Evolutionary conservation across 2,797 vertebrate species (phyloP).

Genomic region (Carcharodon carcharias): DNA sequence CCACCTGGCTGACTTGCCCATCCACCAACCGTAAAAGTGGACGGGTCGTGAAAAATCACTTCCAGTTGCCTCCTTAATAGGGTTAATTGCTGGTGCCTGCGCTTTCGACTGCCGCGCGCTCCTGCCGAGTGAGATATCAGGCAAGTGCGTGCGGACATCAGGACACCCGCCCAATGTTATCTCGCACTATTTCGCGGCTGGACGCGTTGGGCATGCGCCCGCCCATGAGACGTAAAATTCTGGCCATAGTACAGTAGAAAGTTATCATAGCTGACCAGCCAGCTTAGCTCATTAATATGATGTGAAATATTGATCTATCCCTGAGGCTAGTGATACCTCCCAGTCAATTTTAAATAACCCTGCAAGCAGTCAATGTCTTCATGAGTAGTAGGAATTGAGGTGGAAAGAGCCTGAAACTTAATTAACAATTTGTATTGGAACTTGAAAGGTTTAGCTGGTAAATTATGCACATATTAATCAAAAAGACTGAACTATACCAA

Average conservation of each 20-base stretch:
- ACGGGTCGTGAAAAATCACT: too few species aligned
- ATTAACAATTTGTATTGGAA: background rate
- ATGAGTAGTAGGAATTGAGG: background rate
- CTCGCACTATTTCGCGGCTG: too few species aligned
- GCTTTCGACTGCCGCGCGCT: too few species aligned
- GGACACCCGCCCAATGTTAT: too few species aligned
- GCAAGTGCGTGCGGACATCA: too few species aligned
- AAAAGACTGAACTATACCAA: background rate
- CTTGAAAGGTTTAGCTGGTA: background rate
- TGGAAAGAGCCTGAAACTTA: background rate
- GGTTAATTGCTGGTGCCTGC: too few species aligned
- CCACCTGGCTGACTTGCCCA: too few species aligned
- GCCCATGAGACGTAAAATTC: too few species aligned
- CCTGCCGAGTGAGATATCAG: too few species aligned
- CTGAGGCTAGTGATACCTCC: background rate
- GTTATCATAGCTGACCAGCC: background rate
- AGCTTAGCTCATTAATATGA: background rate
- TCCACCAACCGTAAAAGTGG: too few species aligned
- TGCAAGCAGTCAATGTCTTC: background rate
- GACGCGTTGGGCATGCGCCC: too few species aligned
- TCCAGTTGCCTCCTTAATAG: too few species aligned
- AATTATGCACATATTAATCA: background rate
- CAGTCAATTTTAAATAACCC: background rate
- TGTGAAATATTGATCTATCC: background rate
- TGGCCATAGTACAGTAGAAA: background rate